phyloP scores from a whole-genome alignment of 1,140 invertebrate genomes.

The Atta colombica region DNA sequence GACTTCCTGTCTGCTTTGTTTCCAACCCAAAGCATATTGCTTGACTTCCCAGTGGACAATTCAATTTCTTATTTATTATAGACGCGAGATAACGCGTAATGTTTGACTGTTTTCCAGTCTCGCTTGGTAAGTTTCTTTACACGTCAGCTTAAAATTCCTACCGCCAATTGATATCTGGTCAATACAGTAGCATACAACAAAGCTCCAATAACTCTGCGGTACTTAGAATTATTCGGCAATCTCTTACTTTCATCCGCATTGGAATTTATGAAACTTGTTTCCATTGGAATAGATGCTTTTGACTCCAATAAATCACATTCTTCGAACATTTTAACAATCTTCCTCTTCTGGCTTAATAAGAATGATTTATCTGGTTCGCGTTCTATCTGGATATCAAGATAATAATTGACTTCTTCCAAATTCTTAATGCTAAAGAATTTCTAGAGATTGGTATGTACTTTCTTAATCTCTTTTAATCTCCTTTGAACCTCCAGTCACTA shows the following conservation, averaged over 20 bases:
- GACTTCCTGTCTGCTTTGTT: too few relatives aligned
- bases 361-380: conserved; percentile 21
- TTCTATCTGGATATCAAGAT: conserved; percentile 30
- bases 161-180: too few relatives aligned
- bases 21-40: too few relatives aligned
- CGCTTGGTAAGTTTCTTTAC: too few relatives aligned
- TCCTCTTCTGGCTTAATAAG: conserved; percentile 33
- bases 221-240: conserved; percentile 6
- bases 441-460: conserved; percentile 14
- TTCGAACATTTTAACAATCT: conserved; percentile 47
- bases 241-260: rapidly evolving
- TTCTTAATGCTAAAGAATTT: conserved; percentile 59
- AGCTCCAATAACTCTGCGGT: background rate
- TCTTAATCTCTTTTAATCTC: background rate
- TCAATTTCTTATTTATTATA: too few relatives aligned
- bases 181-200: too few relatives aligned
- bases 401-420: conserved; percentile 35
- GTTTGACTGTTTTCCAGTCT: too few relatives aligned
- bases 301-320: conserved; percentile 29
- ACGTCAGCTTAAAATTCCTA: too few relatives aligned
- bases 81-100: too few relatives aligned
- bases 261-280: conserved; percentile 19
- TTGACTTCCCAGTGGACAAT: too few relatives aligned
- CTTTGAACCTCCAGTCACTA: background rate
- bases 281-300: conserved; percentile 50